These are phyloP conservation scores for Caradrina kadenii DNA, from an alignment of 2,888 invertebrate genomes.

Conservation along the genomic window DNA sequence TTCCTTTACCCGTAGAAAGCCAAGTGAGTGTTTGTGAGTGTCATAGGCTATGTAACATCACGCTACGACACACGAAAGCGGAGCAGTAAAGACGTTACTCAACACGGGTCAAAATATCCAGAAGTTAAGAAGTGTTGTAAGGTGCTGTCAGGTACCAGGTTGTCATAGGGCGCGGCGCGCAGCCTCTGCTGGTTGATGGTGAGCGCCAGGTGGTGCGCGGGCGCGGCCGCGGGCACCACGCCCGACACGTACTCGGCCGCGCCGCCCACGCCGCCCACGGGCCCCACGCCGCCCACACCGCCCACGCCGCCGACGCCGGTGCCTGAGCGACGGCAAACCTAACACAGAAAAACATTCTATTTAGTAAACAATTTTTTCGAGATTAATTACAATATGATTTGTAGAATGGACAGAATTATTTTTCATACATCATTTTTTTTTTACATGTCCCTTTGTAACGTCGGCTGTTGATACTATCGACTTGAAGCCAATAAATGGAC, in stretches of 20 bases:
- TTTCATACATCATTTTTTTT: too few species aligned
- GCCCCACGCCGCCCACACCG: conserved; percentile 70
- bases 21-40: too few species aligned
- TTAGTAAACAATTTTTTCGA: neutral
- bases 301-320: conserved; percentile 66
- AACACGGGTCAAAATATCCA: too few species aligned
- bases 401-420: too few species aligned
- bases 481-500: too few species aligned
- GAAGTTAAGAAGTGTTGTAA: too few species aligned
- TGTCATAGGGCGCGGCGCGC: conserved; percentile 94
- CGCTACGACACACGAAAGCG: too few species aligned
- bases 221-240: conserved; percentile 90
- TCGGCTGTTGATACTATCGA: too few species aligned
- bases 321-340: conserved; percentile 89
- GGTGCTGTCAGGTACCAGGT: conserved; percentile 87
- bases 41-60: too few species aligned
- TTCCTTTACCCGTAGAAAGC: too few species aligned
- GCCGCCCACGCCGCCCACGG: conserved; percentile 86
- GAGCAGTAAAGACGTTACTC: too few species aligned
- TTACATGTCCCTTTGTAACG: too few species aligned
- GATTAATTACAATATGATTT: neutral
- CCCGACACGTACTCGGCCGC: conserved; percentile 77
- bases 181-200: conserved; percentile 98
- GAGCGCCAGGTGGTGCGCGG: conserved; percentile 94
- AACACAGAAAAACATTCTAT: neutral